Conservation (phyloP, 2,113 vertebrate species). For the Ptyas mucosa region DNA sequence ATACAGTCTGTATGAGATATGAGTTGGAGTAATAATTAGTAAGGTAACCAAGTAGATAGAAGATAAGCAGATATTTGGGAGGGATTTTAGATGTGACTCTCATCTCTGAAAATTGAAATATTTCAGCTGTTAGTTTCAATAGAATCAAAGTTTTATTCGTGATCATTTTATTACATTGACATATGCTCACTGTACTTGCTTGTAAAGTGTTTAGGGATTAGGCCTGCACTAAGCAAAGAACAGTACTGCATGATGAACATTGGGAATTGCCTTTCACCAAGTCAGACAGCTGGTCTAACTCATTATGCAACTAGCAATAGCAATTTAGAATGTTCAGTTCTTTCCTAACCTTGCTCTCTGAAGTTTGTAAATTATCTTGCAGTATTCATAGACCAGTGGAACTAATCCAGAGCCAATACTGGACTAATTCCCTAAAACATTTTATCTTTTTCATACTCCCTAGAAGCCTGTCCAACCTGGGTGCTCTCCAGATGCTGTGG, state of each 20-base stretch:
- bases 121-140: background rate
- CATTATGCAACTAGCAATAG: background rate
- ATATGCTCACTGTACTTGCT: background rate
- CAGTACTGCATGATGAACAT: background rate
- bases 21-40: background rate
- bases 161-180: background rate
- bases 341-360: background rate
- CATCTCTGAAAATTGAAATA: background rate
- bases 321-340: background rate
- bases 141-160: background rate
- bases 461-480: background rate
- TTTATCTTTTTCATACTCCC: background rate
- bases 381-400: too few species aligned
- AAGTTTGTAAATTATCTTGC: background rate
- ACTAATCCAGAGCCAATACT: background rate
- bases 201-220: background rate
- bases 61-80: background rate
- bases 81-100: background rate
- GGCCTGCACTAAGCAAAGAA: background rate
- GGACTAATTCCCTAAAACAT: background rate
- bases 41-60: background rate
- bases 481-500: background rate
- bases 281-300: background rate
- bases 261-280: background rate
- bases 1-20: fast-evolving